Percentiles rank a stretch among this genome's conserved stretches.
Evolutionary conservation across 2,888 invertebrate genomes (phyloP).

Genomic region (Drosophila neotestacea): DNA sequence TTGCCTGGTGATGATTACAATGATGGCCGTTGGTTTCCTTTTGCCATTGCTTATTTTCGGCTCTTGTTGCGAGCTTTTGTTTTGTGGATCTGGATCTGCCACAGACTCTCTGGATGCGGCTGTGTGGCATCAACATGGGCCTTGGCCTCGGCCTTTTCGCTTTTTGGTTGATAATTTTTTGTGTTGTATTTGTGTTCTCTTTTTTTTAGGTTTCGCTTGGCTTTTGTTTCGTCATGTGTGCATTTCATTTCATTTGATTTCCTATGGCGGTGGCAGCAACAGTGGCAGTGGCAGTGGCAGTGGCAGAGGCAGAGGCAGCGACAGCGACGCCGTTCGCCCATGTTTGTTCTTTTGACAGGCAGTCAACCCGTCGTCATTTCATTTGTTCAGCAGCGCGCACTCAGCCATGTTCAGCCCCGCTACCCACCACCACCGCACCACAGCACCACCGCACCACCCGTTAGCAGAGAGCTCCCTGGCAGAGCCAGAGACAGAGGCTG

Average conservation of each 20-base stretch:
- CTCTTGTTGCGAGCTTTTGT: constrained; percentile 68
- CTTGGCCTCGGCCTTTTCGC: constrained; percentile 52
- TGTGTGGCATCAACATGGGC: constrained; percentile 37
- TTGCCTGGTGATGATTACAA: constrained; percentile 78
- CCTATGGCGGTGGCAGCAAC: constrained; percentile 69
- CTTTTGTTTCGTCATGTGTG: constrained; percentile 81
- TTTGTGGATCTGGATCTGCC: constrained; percentile 45
- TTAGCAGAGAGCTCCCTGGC: constrained; percentile 51
- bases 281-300: constrained; percentile 27
- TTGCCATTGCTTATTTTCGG: constrained; percentile 55
- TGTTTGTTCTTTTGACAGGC: constrained; percentile 85
- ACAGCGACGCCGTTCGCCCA: constrained; percentile 77
- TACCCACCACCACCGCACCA: constrained; percentile 39
- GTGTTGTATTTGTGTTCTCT: constrained; percentile 34
- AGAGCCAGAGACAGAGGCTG: constrained; percentile 20
- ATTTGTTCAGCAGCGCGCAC: constrained; percentile 82
- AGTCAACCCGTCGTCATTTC: constrained; percentile 85
- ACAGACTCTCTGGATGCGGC: constrained; percentile 28
- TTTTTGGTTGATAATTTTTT: constrained; percentile 76
- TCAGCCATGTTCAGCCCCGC: constrained; percentile 67
- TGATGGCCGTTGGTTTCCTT: constrained; percentile 75
- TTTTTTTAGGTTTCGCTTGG: constrained; percentile 60
- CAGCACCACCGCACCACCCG: constrained; percentile 50
- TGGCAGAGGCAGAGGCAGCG: constrained; percentile 21
- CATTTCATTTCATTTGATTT: constrained; percentile 82